Percentiles rank a stretch among this genome's conserved stretches.
These are phyloP conservation scores for Callyntrura guangdongensis DNA, from an alignment of 2,888 invertebrate species.

Conservation along the genomic window DNA sequence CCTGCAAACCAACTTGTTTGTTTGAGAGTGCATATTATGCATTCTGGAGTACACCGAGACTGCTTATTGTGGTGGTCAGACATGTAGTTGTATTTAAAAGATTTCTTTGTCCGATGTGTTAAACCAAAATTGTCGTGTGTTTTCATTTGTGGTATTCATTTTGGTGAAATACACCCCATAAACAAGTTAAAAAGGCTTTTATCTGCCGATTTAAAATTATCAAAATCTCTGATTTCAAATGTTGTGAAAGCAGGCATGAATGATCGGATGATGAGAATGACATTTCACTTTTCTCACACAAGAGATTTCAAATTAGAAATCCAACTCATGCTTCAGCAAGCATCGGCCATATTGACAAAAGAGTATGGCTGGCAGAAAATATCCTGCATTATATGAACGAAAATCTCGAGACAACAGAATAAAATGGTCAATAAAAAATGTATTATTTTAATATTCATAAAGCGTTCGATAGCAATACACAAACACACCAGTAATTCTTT, in stretches of 20 bases:
- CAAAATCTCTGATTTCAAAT: neutral
- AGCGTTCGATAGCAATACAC: constrained; percentile 44
- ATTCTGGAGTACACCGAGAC: neutral
- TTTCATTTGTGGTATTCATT: neutral
- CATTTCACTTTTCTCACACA: no score
- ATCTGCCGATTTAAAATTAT: no score
- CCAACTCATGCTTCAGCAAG: no score
- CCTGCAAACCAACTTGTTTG: constrained; percentile 11
- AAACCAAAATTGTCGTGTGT: constrained; percentile 10
- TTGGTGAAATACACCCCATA: neutral
- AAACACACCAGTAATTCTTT: neutral
- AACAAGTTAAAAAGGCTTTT: no score
- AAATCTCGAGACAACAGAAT: no score
- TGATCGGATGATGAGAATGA: no score
- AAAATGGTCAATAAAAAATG: no score
- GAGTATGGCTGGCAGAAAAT: no score
- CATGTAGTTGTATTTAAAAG: neutral
- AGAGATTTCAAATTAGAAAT: no score
- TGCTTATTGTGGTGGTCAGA: neutral
- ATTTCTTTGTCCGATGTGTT: constrained; percentile 12
- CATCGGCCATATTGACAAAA: no score
- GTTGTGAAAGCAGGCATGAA: neutral
- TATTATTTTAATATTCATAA: constrained; percentile 53
- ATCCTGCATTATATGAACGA: no score
- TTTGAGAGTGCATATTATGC: no score